Conservation (phyloP, 2,888 invertebrate genomes). For the Drosophila meridiana region DNA sequence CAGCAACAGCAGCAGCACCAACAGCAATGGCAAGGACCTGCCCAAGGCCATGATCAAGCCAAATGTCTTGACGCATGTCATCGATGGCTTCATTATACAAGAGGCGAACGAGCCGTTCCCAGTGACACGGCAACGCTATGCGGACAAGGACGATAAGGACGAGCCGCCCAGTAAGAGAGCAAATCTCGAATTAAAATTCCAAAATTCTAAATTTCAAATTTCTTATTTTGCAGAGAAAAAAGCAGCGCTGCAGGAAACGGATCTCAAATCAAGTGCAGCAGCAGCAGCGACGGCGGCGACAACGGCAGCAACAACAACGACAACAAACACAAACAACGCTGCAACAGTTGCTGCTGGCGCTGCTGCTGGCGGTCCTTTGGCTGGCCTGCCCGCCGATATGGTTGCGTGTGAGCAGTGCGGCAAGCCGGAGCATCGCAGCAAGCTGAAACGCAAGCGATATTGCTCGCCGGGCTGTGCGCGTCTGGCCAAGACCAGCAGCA, state of each 20-base stretch:
- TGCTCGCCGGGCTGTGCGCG: constrained; percentile 90
- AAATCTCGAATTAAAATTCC: too few species aligned
- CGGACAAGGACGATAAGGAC: constrained; percentile 88
- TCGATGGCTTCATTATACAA: constrained; percentile 98
- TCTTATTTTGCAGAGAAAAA: constrained; percentile 80
- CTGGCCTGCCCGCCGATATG: constrained; percentile 76
- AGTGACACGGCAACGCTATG: constrained; percentile 88
- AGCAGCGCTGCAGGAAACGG: constrained; percentile 77
- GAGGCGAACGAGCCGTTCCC: constrained; percentile 97
- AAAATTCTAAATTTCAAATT: not conserved
- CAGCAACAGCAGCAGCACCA: constrained; percentile 52
- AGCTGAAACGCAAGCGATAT: constrained; percentile 91
- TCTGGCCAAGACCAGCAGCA: constrained; percentile 81
- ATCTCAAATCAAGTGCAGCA: constrained; percentile 43
- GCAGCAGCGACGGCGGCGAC: not conserved
- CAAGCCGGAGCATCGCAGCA: constrained; percentile 87
- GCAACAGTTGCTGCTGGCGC: not conserved
- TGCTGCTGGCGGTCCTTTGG: not conserved
- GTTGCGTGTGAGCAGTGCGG: constrained; percentile 90
- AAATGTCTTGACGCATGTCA: constrained; percentile 97
- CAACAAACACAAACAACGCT: constrained; percentile 5
- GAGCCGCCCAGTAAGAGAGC: constrained; percentile 90
- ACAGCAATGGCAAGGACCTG: constrained; percentile 85
- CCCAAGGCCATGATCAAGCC: constrained; percentile 98
- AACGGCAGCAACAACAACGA: constrained; percentile 5